A percentile compares a stretch with the other conserved stretches of the same genome.
phyloP scores from a whole-genome alignment of 2,797 vertebrate genomes.

The Echeneis naucrates region DNA sequence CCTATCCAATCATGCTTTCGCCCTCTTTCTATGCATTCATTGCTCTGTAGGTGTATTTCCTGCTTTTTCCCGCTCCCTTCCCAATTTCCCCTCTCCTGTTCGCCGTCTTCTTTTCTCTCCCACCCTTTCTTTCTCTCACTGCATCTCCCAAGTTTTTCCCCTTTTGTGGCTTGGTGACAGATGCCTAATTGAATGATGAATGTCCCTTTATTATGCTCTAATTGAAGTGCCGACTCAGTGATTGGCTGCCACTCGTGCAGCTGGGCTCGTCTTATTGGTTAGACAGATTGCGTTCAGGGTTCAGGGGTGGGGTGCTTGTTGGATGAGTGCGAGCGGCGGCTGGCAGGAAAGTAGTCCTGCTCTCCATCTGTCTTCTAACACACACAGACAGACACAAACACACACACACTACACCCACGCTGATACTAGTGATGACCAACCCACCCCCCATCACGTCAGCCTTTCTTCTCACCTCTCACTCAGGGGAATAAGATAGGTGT shows the following conservation, averaged over 20 bases:
- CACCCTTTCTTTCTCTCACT: slow-evolving; percentile 57
- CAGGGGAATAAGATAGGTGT: slow-evolving; percentile 61
- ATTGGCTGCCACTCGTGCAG: slow-evolving; percentile 87
- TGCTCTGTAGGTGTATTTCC: slow-evolving; percentile 35
- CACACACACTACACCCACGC: slow-evolving; percentile 23
- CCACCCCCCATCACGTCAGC: slow-evolving; percentile 81
- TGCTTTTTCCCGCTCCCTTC: not conserved
- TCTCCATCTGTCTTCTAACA: slow-evolving; percentile 96
- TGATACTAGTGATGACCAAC: slow-evolving; percentile 44
- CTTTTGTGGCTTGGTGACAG: slow-evolving; percentile 94
- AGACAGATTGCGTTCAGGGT: slow-evolving; percentile 79
- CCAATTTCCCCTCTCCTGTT: not conserved
- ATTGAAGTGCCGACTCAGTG: slow-evolving; percentile 92
- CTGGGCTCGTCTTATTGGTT: slow-evolving; percentile 81
- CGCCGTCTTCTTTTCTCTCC: not conserved
- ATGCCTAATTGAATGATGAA: slow-evolving; percentile 99
- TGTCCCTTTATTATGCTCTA: slow-evolving; percentile 97
- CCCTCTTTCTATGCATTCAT: slow-evolving; percentile 68
- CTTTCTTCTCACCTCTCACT: slow-evolving; percentile 83
- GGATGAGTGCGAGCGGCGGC: slow-evolving; percentile 75
- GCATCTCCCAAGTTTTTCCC: slow-evolving; percentile 80
- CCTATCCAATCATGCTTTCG: slow-evolving; percentile 30
- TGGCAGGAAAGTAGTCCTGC: slow-evolving; percentile 89
- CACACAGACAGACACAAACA: slow-evolving; percentile 40
- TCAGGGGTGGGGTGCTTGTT: slow-evolving; percentile 75